Conservation (phyloP, 30 jellyfish, hydroid and myxozoan species). For the Morbakka virulenta region DNA sequence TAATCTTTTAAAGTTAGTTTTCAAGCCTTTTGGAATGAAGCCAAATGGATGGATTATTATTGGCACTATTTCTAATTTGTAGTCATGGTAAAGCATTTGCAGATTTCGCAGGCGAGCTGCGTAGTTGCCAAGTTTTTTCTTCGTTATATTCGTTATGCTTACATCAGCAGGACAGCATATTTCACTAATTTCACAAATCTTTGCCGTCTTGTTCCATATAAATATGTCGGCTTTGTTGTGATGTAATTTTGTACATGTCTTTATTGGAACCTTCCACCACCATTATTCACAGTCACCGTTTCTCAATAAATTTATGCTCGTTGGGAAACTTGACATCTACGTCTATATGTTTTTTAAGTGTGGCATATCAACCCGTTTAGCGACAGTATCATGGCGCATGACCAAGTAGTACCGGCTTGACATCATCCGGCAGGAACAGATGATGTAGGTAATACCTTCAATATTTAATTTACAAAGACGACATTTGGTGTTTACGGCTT, state of each 20-base stretch:
- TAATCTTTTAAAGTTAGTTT: background rate
- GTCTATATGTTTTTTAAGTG: background rate
- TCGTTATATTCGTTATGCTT: background rate
- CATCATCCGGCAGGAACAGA: constrained; percentile 10
- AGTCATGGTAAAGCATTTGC: background rate
- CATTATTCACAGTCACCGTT: background rate
- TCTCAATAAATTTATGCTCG: background rate
- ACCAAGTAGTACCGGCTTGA: constrained; percentile 7
- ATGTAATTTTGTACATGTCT: background rate
- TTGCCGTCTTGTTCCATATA: background rate
- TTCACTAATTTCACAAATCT: background rate
- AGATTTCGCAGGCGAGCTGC: background rate
- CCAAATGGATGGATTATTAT: background rate
- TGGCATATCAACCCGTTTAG: background rate
- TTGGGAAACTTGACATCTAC: background rate
- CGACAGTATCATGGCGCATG: constrained; percentile 1
- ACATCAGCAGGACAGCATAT: background rate
- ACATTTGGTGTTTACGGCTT: background rate
- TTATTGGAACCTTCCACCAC: background rate
- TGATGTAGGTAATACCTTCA: constrained; percentile 9
- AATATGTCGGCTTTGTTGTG: background rate
- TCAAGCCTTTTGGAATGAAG: background rate
- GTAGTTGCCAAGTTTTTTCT: background rate
- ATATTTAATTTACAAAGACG: background rate
- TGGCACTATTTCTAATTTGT: background rate